Evolutionary conservation across 2,888 invertebrate species (phyloP).

Genomic region (Hybos culiciformis): DNA sequence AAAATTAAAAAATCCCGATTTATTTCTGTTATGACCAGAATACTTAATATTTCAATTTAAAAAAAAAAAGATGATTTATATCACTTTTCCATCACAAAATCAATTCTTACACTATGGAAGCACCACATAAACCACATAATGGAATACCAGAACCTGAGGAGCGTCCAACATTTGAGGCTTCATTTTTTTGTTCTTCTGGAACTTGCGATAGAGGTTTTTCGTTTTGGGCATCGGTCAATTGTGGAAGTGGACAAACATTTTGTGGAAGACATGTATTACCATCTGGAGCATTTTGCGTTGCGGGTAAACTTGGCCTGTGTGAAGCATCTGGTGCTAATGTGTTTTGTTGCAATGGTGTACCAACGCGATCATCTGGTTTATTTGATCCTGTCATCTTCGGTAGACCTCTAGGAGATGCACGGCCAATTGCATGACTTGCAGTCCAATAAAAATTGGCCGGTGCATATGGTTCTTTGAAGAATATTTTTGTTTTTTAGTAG

Average conservation of each 20-base stretch:
- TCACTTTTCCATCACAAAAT: too few relatives aligned
- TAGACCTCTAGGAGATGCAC: conserved; percentile 41
- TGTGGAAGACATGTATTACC: too few relatives aligned
- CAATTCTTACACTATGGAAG: too few relatives aligned
- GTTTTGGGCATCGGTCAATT: conserved; percentile 9
- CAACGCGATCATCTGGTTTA: conserved; percentile 28
- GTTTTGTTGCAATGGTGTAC: conserved; percentile 42
- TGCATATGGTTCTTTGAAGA: conserved; percentile 26
- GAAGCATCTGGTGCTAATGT: conserved; percentile 25
- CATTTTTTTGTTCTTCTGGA: too few relatives aligned
- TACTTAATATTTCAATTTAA: too few relatives aligned
- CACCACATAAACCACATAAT: conserved; percentile 29
- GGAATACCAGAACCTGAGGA: conserved; percentile 29
- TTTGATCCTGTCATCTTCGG: conserved; percentile 22
- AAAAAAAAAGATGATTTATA: too few relatives aligned
- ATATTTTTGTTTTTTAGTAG: background rate
- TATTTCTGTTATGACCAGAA: too few relatives aligned
- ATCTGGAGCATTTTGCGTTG: too few relatives aligned
- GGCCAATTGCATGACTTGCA: conserved; percentile 62
- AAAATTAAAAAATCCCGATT: too few relatives aligned
- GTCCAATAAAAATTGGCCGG: conserved; percentile 51
- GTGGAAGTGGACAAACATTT: conserved; percentile 12
- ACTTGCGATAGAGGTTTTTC: conserved; percentile 25
- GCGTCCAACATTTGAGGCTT: conserved; percentile 31
- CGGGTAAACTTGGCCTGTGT: conserved; percentile 40